Evolutionary conservation across 2,797 vertebrate species (phyloP), one percentile per base, ranked within the genome.

Genomic region (Capromys pilorides): DNA sequence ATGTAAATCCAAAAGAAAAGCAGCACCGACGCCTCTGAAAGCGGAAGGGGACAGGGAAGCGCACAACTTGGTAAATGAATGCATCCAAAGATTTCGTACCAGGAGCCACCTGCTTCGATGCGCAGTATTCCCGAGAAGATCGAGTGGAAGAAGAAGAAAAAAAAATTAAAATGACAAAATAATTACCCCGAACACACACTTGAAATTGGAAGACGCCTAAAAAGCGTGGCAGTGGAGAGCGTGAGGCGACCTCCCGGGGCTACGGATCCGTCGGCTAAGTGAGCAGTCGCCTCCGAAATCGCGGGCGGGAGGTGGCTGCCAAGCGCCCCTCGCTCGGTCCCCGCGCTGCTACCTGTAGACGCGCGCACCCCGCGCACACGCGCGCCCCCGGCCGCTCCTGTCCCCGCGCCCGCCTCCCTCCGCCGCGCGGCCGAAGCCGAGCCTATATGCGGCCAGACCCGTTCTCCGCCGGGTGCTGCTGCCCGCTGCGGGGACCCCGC

Each of bases 51-150:
- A 91, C n/a, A 0, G 79, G 75, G 86, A 97, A 94, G 92, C 97
- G 97, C 97, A 96, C 98, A 98, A 98, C 98, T 98, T 98, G 98
- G 98, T 98, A 97, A 96, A 97, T 82, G 92, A 75, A 97, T n/a
- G 96, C 88, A 98, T 98, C 98, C 98, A 96, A 96, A 91, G 91
- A 66, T 95, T 95, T 92, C 87, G 75, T 88, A 75, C 95, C 95
- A 94, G 94, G 86, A 97, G 45, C 86, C 54, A 45, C 80, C 93
- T 92, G 96, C 96, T 95, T 95, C 87, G 85, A 96, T 90, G 94
- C 1, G 95, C 61, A 93, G 96, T 97, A 98, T 97, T 96, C 93
- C 98, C 96, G 90, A 93, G 92, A 93, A 97, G 95, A 93, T 94
- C 92, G 54, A 75, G 73, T 94, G 77, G 19, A 26, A n/a, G 0